A percentile compares a stretch with the other conserved stretches of the same genome.
phyloP scores from a whole-genome alignment of 2,113 vertebrate species.

The Antechinus stuartii region DNA sequence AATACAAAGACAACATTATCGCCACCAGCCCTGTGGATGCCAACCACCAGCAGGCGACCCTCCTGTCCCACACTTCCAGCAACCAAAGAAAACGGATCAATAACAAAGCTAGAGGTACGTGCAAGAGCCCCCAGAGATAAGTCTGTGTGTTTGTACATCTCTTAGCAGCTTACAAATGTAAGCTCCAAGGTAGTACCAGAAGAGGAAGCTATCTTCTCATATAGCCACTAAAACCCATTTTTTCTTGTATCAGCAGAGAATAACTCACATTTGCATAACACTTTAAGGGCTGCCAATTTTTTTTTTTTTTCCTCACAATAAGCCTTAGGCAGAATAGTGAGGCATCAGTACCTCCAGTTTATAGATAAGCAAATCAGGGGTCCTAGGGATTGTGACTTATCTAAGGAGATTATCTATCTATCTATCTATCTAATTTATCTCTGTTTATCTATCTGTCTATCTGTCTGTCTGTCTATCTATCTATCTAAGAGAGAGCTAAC shows the following conservation, averaged over 20 bases:
- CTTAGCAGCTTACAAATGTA: neutral
- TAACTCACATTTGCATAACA: neutral
- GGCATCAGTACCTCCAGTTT: neutral
- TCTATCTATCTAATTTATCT: neutral
- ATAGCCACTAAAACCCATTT: neutral
- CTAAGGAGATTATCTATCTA: neutral
- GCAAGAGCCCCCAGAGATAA: neutral
- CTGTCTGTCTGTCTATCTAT: too few relatives aligned
- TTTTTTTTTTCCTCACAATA: neutral
- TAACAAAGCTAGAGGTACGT: conserved; percentile 95
- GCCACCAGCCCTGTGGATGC: conserved; percentile 96
- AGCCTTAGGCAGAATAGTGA: neutral
- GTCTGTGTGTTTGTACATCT: neutral
- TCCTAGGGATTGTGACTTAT: neutral
- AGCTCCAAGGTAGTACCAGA: neutral
- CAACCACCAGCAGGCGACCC: conserved; percentile 96
- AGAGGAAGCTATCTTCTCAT: too few relatives aligned
- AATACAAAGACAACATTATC: conserved; percentile 99
- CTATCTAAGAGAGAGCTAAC: neutral
- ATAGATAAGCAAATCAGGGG: neutral
- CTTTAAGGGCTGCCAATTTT: neutral
- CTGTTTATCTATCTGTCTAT: too few relatives aligned
- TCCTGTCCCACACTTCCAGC: conserved; percentile 96
- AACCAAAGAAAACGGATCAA: conserved; percentile 96
- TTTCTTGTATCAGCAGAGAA: neutral